Conservation (phyloP, 2,113 vertebrate species). For the Lucifuga dentata region DNA sequence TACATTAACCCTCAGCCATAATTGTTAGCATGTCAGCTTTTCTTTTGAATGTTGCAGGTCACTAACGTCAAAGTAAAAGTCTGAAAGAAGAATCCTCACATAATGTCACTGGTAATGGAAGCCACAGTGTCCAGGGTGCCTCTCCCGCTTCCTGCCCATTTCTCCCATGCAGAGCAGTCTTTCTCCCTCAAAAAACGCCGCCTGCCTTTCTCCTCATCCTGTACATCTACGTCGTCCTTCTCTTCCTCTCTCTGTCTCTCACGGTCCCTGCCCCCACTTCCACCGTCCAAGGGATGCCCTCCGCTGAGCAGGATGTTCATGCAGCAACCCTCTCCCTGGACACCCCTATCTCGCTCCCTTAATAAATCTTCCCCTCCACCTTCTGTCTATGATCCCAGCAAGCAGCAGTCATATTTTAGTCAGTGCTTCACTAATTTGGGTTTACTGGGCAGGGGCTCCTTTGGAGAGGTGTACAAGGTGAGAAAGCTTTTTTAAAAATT, state of each 20-base stretch:
- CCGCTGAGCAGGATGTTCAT: slow-evolving; percentile 86
- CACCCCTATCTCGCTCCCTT: slow-evolving; percentile 82
- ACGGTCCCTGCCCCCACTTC: slow-evolving; percentile 80
- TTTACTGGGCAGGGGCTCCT: slow-evolving; percentile 88
- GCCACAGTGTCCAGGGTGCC: slow-evolving; percentile 74
- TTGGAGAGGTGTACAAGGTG: slow-evolving; percentile 93
- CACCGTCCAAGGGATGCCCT: slow-evolving; percentile 84
- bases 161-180: slow-evolving; percentile 86
- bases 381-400: slow-evolving; percentile 83
- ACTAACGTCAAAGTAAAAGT: neutral
- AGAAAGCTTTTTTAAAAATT: slow-evolving; percentile 43
- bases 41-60: slow-evolving; percentile 48
- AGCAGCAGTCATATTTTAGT: slow-evolving; percentile 86
- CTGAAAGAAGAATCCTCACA: slow-evolving; percentile 23
- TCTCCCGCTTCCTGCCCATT: slow-evolving; percentile 86
- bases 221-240: slow-evolving; percentile 68
- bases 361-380: slow-evolving; percentile 66
- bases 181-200: slow-evolving; percentile 88
- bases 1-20: neutral
- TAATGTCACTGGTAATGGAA: slow-evolving; percentile 84
- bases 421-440: slow-evolving; percentile 89
- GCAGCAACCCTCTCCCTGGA: slow-evolving; percentile 80
- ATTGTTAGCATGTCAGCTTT: neutral
- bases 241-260: slow-evolving; percentile 72
- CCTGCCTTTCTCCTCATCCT: slow-evolving; percentile 78